phyloP scores from a whole-genome alignment of 1,140 invertebrate species.

The Drosophila mayri region DNA sequence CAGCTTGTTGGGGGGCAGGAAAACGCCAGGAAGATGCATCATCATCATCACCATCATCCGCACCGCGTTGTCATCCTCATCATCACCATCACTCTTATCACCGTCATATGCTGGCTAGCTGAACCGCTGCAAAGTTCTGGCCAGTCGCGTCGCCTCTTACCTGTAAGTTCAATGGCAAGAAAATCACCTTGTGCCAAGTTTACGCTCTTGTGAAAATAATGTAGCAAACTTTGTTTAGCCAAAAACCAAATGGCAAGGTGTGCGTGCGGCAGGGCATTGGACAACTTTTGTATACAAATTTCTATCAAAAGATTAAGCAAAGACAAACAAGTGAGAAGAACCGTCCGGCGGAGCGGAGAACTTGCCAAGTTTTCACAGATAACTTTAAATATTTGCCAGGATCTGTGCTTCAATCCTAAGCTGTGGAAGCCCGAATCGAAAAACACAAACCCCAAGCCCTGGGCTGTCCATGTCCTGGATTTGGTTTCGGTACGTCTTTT shows the following conservation, averaged over 20 bases:
- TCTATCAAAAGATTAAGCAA: slow-evolving; percentile 83
- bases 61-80: slow-evolving; percentile 16
- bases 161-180: slow-evolving; percentile 72
- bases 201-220: slow-evolving; percentile 72
- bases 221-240: slow-evolving; percentile 68
- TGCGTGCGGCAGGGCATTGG: slow-evolving; percentile 14
- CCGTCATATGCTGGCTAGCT: slow-evolving; percentile 39
- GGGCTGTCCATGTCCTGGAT: slow-evolving; percentile 15
- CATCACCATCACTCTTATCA: slow-evolving; percentile 18
- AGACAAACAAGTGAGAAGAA: slow-evolving; percentile 76
- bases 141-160: slow-evolving; percentile 35
- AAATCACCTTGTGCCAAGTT: slow-evolving; percentile 68
- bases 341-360: slow-evolving; percentile 17
- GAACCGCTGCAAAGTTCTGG: slow-evolving; percentile 54
- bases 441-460: slow-evolving; percentile 8
- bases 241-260: slow-evolving; percentile 38
- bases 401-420: slow-evolving; percentile 7
- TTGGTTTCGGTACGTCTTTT: slow-evolving; percentile 45
- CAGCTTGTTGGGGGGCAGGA: neutral
- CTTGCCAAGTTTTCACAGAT: slow-evolving; percentile 72
- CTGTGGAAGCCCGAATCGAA: slow-evolving; percentile 1
- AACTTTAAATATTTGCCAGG: slow-evolving; percentile 75
- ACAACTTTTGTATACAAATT: slow-evolving; percentile 81
- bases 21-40: slow-evolving; percentile 13
- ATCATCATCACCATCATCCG: slow-evolving; percentile 28